Evolutionary conservation across 92 coral and sea anemone genomes (phyloP), one percentile per base, ranked within the genome.

Genomic region (Porites cylindrica): DNA sequence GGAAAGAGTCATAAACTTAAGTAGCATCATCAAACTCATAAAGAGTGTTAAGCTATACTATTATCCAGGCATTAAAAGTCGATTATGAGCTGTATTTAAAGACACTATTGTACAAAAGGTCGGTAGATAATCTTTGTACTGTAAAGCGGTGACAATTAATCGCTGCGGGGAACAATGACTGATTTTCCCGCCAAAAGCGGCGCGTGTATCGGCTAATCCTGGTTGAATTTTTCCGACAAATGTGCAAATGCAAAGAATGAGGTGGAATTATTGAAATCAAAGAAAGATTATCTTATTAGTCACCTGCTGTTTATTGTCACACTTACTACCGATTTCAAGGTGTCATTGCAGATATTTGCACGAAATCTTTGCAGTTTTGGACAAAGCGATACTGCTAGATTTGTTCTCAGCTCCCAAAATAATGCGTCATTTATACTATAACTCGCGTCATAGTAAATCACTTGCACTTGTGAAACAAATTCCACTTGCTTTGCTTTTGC

Each of bases 161-260:
- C 56, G 60, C 85, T 60, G 85, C 78, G 18, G 54, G 75, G 54
- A 82, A 38, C 86, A 82, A 70, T 51, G 32, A 18, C 51, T 10
- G 24, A n/a, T 81, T 70, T 81, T 26, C 78, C 70, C 86, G 86
- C 86, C 75, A 56, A 70, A 70, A 56, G 86, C 86, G 86, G 78
- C 56, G 80, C 26, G 66, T 12, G 62, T 9, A 67, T 80, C 76
- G 72, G 86, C 38, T 4, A 74, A 70, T 68, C 58, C 29, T 23
- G 66, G 56, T 38, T 3, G 85, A 56, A 67, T 68, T 81, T 17
- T 81, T 70, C 85, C 77, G 85, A 81, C 85, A 82, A 68, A 82
- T 53, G 85, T 81, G 85, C 77, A 69, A 81, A 81, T 67, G 74
- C 14, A 17, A 81, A 70, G 77, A 81, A 81, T 81, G 85, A 70